Evolutionary conservation across 2,888 invertebrate genomes (phyloP), one percentile per base, ranked within the genome.

Genomic region (Phengaris arion): DNA sequence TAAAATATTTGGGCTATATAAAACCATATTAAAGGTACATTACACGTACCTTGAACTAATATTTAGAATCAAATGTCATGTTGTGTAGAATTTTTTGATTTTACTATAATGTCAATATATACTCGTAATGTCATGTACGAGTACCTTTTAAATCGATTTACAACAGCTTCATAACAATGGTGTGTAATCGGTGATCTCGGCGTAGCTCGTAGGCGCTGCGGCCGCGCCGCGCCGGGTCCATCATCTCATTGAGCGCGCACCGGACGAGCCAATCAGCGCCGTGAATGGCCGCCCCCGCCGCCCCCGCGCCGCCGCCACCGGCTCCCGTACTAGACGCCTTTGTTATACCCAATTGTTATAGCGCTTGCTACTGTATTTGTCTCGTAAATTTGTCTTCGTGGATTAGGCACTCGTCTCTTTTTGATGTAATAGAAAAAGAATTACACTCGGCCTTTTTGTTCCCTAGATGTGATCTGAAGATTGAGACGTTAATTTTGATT

Each of bases 251-350:
- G 92, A 93, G 89, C 85, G 89, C 87, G 88, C 90, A 93, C 93
- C 93, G 93, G 93, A 93, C 93, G 93, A 88, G 85, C 93, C 93
- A 93, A 93, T 93, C 93, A 93, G 91, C 92, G 85, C 85, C 91
- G 91, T 93, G 93, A 93, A 93, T 93, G 93, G 91, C 88, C 93
- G 93, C 92, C 93, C 90, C 93, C 93, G 92, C 91, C 86, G 83
- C 93, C 91, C 91, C 86, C 83, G 81, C 84, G 86, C 85, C 84
- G 86, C 84, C 84, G 86, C 85, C 84, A 83, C 79, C 84, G 83
- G 87, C 87, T 86, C 85, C 88, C 87, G 89, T 89, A 90, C 88
- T 89, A 89, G 83, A 83, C 88, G 85, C 89, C 88, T 85, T 92
- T 92, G 92, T 92, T 90, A 86, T 86, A 86, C 83, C 85, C 88